Base-by-base conservation (phyloP, 1,140 invertebrate genomes). In the Cyrtorhinus lividipennis region DNA sequence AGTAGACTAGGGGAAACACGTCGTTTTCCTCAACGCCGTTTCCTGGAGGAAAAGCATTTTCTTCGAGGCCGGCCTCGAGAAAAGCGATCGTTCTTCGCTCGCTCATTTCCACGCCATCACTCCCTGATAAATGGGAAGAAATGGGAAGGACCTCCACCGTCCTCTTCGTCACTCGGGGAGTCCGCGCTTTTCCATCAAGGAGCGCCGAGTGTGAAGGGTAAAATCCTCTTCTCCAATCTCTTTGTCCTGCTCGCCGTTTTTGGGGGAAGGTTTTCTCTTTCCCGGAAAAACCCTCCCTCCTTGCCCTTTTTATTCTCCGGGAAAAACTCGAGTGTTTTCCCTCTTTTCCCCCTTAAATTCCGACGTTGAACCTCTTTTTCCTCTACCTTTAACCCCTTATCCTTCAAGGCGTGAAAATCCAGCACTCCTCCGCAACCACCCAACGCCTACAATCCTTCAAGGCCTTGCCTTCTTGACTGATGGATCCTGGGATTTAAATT, bases 401-500 rank as follows among this genome's bases (percentile, higher is more conserved):
- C 18, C 48, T 20, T 53, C 48, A 53, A 15, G 12, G 12, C 48
- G 48, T 53, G 48, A 53, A 53, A 53, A 53, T 53, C 20, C 48
- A n/a, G n/a, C 48, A 5, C 48, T 53, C 12, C 10, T 5, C 12
- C 5, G 48, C 5, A 53, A 10, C 20, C 20, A 20, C 48, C 8
- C 38, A 44, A 44, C 38, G 8, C 38, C 38, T 8, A 44, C 8
- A n/a, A 44, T 44, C 38, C 38, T n/a, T n/a, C n/a, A n/a, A n/a
- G n/a, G n/a, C n/a, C n/a, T n/a, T n/a, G n/a, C 8, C 38, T 44
- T 44, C 48, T 22, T 53, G 48, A 53, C 48, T 53, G 48, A 53
- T 53, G 48, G 48, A 53, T 53, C 20, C 48, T 20, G 48, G n/a
- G 48, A 53, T 53, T 53, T 53, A 53, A 53, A 53, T 53, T 53